Evolutionary conservation across 1,140 invertebrate genomes (phyloP), one percentile per base, ranked within the genome.

Genomic region (Apocrypta bakeri): DNA sequence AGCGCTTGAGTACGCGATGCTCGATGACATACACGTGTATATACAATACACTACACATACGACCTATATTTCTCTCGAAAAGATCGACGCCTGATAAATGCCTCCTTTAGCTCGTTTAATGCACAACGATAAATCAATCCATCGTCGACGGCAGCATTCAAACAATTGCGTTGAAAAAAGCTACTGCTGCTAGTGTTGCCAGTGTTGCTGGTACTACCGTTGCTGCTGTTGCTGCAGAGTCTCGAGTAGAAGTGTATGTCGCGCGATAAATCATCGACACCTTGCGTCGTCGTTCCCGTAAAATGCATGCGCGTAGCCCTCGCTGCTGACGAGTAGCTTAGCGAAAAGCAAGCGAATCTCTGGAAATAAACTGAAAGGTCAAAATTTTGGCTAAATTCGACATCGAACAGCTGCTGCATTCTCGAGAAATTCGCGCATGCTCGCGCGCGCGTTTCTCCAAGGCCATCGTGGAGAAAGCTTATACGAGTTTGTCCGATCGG

Each of bases 71-170:
- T 61, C 7, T 7, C 12, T 0, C 48, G 0, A 21, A 1, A 27
- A 68, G 40, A 66, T 56, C 37, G n/a, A 24, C 29, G 17, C 69
- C 12, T 48, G 79, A 74, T 33, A 27, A 68, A 81, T 33, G 72
- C 79, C 24, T 33, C 66, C 79, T 81, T 68, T 75, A 27, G 40
- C 29, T 1, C 12, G 21, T 69, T 68, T 75, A 81, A 81, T 69
- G 63, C 72, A 17, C 21, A 75, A 68, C 40, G 25, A 68, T 81
- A 75, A 81, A 81, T 81, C 79, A 81, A 75, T 81, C 79, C 24
- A 73, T 80, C 79, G 61, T n/a, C 33, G 17, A 17, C 48, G 48
- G 21, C 14, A 0, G 33, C 17, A 56, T 56, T 21, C 48, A 56
- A 56, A 56, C 48, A 56, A 56, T 56, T 21, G 48, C 48, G 61